Base-by-base conservation (phyloP, 2,113 vertebrate genomes). In the Nothobranchius kuhntae region DNA sequence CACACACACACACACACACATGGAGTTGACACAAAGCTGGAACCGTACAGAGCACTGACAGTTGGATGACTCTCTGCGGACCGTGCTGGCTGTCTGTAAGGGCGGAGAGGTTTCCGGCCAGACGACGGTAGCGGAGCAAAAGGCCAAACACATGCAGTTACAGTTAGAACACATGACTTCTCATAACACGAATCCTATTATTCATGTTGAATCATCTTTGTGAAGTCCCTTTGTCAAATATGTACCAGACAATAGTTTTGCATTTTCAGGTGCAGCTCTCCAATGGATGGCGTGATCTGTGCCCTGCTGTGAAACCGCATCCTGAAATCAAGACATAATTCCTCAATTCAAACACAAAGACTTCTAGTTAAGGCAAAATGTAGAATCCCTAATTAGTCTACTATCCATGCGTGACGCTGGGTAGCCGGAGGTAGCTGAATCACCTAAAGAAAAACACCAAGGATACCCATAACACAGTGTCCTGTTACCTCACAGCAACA, bases 1-100 rank as follows among this genome's bases (percentile, higher is more conserved):
- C 21, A 21, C 21, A 21, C 21, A 21, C 21, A 21, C 21, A 21
- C 36, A 38, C 58, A 38, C 68, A 56, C 61, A 77, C 60, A 58
- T 52, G 26, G 13, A 64, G 69, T 45, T 26, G 45, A 80, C 46
- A 2, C 9, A 12, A 57, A 36, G 40, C 46, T 78, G 75, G 77
- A 86, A 81, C 81, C 64, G 79, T 78, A 52, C 69, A 60, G 72
- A 69, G 76, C 67, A 82, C 67, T 89, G 90, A 91, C 86, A 87
- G 89, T 79, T 82, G 75, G 84, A 90, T 89, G 89, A 80, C 82
- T 90, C 90, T 89, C 90, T 65, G 79, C 38, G 86, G 90, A 80
- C 84, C 44, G 9, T 21, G 21, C 72, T 26, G 83, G 77, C 82
- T 82, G 80, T 86, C 68, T 80, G 86, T 73, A 67, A 74, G 84